A percentile compares a stretch with the other conserved stretches of the same genome.
phyloP scores from a whole-genome alignment of 2,888 invertebrate species.

The Lithodes maja region DNA sequence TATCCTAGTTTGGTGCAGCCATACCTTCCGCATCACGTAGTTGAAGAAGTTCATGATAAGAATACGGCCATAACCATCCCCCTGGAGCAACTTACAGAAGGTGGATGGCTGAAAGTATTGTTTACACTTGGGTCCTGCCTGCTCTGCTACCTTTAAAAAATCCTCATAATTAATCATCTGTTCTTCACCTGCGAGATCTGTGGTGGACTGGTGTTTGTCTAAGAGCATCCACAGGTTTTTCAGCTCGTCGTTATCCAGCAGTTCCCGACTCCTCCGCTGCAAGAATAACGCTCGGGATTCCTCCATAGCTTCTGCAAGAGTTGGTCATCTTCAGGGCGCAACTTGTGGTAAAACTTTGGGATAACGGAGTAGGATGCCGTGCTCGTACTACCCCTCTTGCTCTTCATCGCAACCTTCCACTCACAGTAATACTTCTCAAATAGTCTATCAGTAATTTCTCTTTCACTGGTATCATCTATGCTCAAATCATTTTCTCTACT shows the following conservation, averaged over 20 bases:
- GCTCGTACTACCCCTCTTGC: background rate
- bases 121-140: constrained; percentile 85
- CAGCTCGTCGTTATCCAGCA: constrained; percentile 91
- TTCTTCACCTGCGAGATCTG: constrained; percentile 83
- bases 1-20: constrained; percentile 95
- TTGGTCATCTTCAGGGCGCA: constrained; percentile 68
- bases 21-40: constrained; percentile 95
- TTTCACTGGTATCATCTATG: background rate
- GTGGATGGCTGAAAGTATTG: constrained; percentile 84
- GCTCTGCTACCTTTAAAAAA: constrained; percentile 85
- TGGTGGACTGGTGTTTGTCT: constrained; percentile 87
- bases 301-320: constrained; percentile 78
- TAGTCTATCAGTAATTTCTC: constrained; percentile 48
- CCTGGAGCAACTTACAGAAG: constrained; percentile 90
- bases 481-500: background rate
- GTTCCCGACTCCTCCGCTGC: constrained; percentile 83
- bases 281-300: constrained; percentile 91
- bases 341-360: constrained; percentile 67
- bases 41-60: constrained; percentile 94
- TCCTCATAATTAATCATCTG: constrained; percentile 90
- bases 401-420: constrained; percentile 58
- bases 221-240: constrained; percentile 86
- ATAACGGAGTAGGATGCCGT: constrained; percentile 24
- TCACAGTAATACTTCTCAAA: constrained; percentile 70
- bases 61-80: constrained; percentile 89